A percentile compares a stretch with the other conserved stretches of the same genome.
These are phyloP conservation scores for Bradypodion pumilum DNA, from an alignment of 2,797 vertebrate genomes.

Conservation along the genomic window DNA sequence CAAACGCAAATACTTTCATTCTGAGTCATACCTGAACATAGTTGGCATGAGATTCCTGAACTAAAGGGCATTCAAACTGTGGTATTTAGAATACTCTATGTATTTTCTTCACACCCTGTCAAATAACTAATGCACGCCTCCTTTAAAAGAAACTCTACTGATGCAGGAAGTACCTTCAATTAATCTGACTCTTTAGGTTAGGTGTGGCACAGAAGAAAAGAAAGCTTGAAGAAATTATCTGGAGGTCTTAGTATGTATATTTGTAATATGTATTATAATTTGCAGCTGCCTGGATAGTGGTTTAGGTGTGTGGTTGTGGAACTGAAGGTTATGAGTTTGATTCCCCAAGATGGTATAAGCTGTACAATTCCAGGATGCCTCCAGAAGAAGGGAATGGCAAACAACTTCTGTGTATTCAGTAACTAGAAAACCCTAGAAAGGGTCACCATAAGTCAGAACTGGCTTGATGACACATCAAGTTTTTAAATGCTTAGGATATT, in stretches of 20 bases:
- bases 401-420: no score
- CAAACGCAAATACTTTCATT: slow-evolving; percentile 43
- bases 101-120: background rate
- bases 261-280: background rate
- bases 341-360: no score
- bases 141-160: background rate
- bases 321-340: no score
- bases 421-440: no score
- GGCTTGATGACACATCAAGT: no score
- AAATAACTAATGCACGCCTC: background rate
- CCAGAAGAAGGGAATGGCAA: no score
- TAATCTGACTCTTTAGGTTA: background rate
- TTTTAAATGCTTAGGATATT: background rate
- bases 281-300: no score
- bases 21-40: slow-evolving; percentile 39
- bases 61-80: slow-evolving; percentile 11
- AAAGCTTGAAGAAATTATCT: background rate
- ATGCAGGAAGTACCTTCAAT: background rate
- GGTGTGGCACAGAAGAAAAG: background rate
- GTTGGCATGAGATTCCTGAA: slow-evolving; percentile 4
- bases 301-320: no score
- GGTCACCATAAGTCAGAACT: no score
- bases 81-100: background rate
- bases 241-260: background rate
- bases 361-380: no score